Base-by-base conservation (phyloP, 2,888 invertebrate species). In the Drosophila kuntzei region DNA sequence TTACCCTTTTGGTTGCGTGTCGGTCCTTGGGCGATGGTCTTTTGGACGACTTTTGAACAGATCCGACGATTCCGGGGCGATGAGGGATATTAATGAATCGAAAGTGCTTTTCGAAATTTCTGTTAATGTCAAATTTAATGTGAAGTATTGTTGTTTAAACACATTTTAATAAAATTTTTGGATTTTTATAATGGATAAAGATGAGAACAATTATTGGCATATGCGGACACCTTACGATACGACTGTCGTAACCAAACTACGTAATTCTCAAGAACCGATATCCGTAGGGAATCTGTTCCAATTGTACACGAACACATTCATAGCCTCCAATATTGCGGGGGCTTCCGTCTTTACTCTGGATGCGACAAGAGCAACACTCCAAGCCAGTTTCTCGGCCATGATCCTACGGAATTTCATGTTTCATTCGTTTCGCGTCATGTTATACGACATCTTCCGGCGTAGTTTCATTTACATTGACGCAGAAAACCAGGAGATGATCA, bases 371-470 rank as follows among this genome's bases (percentile, higher is more conserved):
- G 75, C 84, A 0, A 46, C 62, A 0, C 49, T 80, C 0, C 83
- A 77, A 7, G 50, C 70, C 3, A 87, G 87, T 5, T 72, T 84
- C 16, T 71, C 85, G 8, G 41, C 81, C 0, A 71, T 84, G 84
- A 39, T 84, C 0, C 5, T 71, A 0, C 71, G 84, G 0, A 79
- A 70, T 36, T 58, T 87, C 11, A 49, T 84, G 1, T 87, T 87
- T 39, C 84, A 84, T 22, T 79, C 79, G 5, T 3, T 67, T 6
- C 81, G 87, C 0, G 71, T 87, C 0, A 68, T 75, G 41, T 41
- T 81, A 0, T 84, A 84, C 50, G 87, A 87, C 44, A 3, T 70
- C 1, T 57, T 84, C 2, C 79, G 87, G 0, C 75, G 76, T 0
- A 37, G 34, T 0, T 69, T 59, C 2, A 37, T 67, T 0, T 57